Percentiles rank a stretch among this genome's conserved stretches.
These are phyloP conservation scores for Lordiphosa fenestrarum DNA, from an alignment of 2,888 invertebrate species.

Conservation along the genomic window DNA sequence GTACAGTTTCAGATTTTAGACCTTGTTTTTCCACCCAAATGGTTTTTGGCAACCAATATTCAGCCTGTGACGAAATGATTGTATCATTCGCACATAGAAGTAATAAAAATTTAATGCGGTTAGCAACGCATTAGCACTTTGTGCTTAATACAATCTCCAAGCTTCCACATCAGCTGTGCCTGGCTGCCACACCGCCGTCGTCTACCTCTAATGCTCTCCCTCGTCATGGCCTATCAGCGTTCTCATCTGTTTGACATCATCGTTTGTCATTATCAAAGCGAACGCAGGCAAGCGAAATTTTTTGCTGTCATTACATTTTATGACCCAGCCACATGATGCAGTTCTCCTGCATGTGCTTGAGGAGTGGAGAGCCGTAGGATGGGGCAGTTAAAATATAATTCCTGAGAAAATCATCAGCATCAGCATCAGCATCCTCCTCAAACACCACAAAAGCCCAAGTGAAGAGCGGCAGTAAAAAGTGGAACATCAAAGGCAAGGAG, in stretches of 20 bases:
- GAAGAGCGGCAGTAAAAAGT: conserved; percentile 42
- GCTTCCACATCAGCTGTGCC: background rate
- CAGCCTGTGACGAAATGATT: too few species aligned
- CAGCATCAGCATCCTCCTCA: conserved; percentile 41
- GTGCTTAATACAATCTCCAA: conserved; percentile 1
- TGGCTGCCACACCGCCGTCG: too few species aligned
- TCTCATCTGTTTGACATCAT: conserved; percentile 34
- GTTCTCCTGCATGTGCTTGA: conserved; percentile 44
- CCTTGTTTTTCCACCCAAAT: too few species aligned
- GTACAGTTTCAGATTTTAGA: too few species aligned
- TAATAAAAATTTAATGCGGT: conserved; percentile 10
- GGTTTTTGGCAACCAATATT: too few species aligned
- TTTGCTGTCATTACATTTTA: conserved; percentile 73
- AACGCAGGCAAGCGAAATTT: conserved; percentile 36
- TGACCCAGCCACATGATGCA: conserved; percentile 69
- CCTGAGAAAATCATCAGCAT: conserved; percentile 39
- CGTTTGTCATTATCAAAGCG: conserved; percentile 66
- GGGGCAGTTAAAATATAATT: conserved; percentile 50
- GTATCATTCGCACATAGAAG: conserved; percentile 17
- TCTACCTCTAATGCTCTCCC: too few species aligned
- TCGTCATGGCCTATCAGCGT: background rate
- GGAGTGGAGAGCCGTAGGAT: background rate
- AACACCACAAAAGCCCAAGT: conserved; percentile 22
- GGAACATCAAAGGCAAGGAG: conserved; percentile 56
- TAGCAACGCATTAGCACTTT: too few species aligned